Base-by-base conservation (phyloP, 1,140 invertebrate species). In the Doryteuthis pealeii region DNA sequence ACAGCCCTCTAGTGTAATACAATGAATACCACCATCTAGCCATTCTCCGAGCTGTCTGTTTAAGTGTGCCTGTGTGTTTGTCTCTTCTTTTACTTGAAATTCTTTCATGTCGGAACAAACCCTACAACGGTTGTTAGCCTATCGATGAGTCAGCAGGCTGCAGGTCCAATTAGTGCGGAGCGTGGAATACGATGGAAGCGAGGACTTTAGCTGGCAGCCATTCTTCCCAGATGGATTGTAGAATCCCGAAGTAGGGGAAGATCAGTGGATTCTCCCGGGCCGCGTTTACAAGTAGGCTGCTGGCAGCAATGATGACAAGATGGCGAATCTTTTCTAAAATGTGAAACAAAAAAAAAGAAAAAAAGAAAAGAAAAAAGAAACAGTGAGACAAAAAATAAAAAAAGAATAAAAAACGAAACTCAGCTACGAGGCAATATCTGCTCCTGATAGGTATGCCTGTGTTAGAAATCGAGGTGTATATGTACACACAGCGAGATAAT, bases 1-100 rank as follows among this genome's bases (percentile, higher is more conserved):
- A 62, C 54, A 62, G 54, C 54, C 26, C 26, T 62, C 54, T 62
- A 62, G 54, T 62, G 54, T 22, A 62, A 62, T 62, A 62, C 54
- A 62, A 62, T 62, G 54, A 62, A 62, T 62, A 28, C 54, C 10
- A 18, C 26, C 26, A 62, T 5, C 22, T 22, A n/a, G 54, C 54
- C 26, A 62, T 62, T 62, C 54, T 62, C 26, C 35, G 26, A 62
- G 26, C 54, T 62, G 54, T 62, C 54, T 62, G 54, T 62, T 62
- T 62, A 62, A 62, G 54, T 62, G 54, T 62, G 54, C 54, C 54
- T 62, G 54, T 62, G 54, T 62, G 54, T 62, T 62, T 62, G 54
- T 62, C 26, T 62, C 54, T 22, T 62, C 54, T 28, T 62, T 62
- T 62, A 6, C 54, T 62, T 15, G 54, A 18, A 62, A 62, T 62